A percentile compares a stretch with the other conserved stretches of the same genome.
Conservation (phyloP, 2,888 invertebrate species). For the Seira sanloemensis region DNA sequence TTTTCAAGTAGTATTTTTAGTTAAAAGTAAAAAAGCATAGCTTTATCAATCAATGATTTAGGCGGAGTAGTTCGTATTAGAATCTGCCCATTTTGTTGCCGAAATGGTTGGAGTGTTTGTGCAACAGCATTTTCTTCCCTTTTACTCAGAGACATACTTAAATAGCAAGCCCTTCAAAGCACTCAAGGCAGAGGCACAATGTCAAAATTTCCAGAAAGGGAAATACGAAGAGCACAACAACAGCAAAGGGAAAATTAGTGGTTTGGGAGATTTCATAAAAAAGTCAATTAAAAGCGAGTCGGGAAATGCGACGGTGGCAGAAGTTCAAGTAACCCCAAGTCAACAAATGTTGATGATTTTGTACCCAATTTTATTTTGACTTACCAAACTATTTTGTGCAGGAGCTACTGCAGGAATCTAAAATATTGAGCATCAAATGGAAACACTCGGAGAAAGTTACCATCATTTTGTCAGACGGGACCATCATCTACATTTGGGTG, state of each 20-base stretch:
- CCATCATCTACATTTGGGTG: conserved; percentile 67
- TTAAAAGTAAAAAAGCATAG: no score
- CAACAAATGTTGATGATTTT: background rate
- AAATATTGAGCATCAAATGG: conserved; percentile 70
- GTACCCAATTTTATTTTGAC: no score
- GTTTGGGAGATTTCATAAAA: conserved; percentile 68
- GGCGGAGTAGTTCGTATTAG: background rate
- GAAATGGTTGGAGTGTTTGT: conserved; percentile 69
- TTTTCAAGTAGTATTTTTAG: background rate
- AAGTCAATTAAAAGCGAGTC: conserved; percentile 68
- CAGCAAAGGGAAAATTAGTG: conserved; percentile 64
- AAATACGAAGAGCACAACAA: conserved; percentile 64
- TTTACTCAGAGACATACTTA: conserved; percentile 57
- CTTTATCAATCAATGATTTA: background rate
- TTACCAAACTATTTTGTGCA: no score
- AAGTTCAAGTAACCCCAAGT: conserved; percentile 63
- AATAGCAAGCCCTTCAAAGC: conserved; percentile 58
- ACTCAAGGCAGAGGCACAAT: conserved; percentile 56
- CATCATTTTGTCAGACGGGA: conserved; percentile 67
- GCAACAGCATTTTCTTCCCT: conserved; percentile 68
- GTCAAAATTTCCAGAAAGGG: conserved; percentile 59
- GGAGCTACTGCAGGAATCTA: conserved; percentile 61
- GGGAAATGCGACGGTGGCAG: conserved; percentile 64
- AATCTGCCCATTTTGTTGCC: background rate
- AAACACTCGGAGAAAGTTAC: conserved; percentile 59